Conservation (phyloP, 2,797 vertebrate species). For the Philypnodon macrostomus region DNA sequence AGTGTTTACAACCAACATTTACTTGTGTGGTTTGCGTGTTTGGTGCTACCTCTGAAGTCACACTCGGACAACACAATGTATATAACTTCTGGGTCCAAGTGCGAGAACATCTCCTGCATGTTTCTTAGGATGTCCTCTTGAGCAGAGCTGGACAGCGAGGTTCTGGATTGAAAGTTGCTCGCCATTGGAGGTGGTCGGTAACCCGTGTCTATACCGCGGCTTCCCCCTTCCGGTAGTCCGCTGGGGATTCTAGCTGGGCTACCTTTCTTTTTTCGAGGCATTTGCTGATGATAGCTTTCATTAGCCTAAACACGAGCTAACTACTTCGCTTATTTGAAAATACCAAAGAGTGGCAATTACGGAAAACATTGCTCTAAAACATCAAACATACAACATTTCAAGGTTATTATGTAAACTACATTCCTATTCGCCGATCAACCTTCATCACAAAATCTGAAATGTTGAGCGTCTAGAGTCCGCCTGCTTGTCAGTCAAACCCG, state of each 20-base stretch:
- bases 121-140: slow-evolving; percentile 80
- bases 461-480: not conserved
- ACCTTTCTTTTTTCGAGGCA: slow-evolving; percentile 91
- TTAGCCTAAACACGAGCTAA: slow-evolving; percentile 33
- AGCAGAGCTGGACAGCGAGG: slow-evolving; percentile 24
- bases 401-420: slow-evolving; percentile 35
- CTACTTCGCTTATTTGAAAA: slow-evolving; percentile 6
- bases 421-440: slow-evolving; percentile 47
- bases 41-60: slow-evolving; percentile 90
- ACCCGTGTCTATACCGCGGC: slow-evolving; percentile 26
- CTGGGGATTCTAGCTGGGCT: slow-evolving; percentile 79
- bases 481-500: slow-evolving; percentile 1
- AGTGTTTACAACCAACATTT: not conserved
- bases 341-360: not conserved
- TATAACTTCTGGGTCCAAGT: slow-evolving; percentile 90
- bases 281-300: slow-evolving; percentile 54
- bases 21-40: slow-evolving; percentile 9
- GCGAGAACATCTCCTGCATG: slow-evolving; percentile 94
- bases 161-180: slow-evolving; percentile 32
- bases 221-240: slow-evolving; percentile 40
- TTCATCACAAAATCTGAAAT: not conserved
- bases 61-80: slow-evolving; percentile 93
- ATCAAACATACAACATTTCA: slow-evolving; percentile 8
- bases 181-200: slow-evolving; percentile 32
- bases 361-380: slow-evolving; percentile 19